phyloP scores from a whole-genome alignment of 2,113 vertebrate species.

The Carassius gibelio region DNA sequence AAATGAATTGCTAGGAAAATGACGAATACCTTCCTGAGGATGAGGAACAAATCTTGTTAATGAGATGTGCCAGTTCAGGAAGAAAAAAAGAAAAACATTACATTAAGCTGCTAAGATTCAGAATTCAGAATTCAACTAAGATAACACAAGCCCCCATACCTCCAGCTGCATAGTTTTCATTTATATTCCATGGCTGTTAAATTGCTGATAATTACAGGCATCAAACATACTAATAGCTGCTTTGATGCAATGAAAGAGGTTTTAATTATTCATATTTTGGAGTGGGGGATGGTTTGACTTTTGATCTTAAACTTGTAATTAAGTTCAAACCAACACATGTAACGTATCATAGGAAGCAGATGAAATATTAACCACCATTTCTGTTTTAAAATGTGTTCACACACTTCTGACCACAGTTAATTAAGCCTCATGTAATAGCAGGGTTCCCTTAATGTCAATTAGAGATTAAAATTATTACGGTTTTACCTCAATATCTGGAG shows the following conservation, averaged over 20 bases:
- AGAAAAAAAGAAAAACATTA: neutral
- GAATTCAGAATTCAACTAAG: slow-evolving; percentile 42
- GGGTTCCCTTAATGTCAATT: neutral
- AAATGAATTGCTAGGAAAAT: slow-evolving; percentile 53
- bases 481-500: neutral
- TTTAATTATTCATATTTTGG: slow-evolving; percentile 23
- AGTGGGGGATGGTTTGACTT: neutral
- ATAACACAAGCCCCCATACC: neutral
- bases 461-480: neutral
- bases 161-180: neutral
- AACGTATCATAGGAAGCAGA: neutral
- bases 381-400: neutral
- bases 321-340: neutral
- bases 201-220: slow-evolving; percentile 12
- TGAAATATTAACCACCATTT: neutral
- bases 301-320: slow-evolving; percentile 5
- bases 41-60: slow-evolving; percentile 47
- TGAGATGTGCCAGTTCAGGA: slow-evolving; percentile 41
- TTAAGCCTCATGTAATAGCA: neutral
- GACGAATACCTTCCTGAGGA: slow-evolving; percentile 42
- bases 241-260: neutral
- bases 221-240: slow-evolving; percentile 3
- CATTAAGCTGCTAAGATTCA: slow-evolving; percentile 39
- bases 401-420: neutral
- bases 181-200: slow-evolving; percentile 27